phyloP scores from a whole-genome alignment of 2,888 invertebrate genomes.

The Conops quadrifasciatus region DNA sequence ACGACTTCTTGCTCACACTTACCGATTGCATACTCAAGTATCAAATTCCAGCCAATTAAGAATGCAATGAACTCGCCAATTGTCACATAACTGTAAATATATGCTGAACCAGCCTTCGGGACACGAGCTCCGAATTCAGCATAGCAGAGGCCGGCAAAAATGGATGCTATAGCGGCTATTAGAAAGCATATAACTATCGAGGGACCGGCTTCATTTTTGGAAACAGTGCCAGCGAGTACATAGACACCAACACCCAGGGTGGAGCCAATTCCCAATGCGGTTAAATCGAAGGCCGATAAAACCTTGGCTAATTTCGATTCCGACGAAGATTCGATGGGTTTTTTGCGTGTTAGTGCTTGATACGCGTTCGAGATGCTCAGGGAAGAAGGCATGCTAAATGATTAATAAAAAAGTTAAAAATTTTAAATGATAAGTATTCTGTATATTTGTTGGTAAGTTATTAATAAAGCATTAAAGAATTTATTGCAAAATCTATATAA shows the following conservation, averaged over 20 bases:
- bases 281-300: constrained; percentile 82
- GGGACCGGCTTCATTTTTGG: constrained; percentile 83
- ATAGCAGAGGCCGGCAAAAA: constrained; percentile 88
- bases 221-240: constrained; percentile 85
- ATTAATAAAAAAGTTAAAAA: neutral
- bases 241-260: constrained; percentile 92
- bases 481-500: neutral
- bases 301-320: constrained; percentile 73
- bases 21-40: constrained; percentile 88
- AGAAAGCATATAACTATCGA: constrained; percentile 86
- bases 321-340: constrained; percentile 61
- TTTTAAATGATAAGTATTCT: no score
- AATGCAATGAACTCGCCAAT: constrained; percentile 92
- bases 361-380: constrained; percentile 50
- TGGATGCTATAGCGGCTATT: constrained; percentile 89
- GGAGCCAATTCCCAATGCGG: constrained; percentile 82
- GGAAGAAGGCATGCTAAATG: constrained; percentile 52
- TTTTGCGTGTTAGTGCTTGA: constrained; percentile 63
- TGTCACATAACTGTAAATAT: constrained; percentile 92
- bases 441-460: neutral
- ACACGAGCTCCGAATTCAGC: constrained; percentile 91
- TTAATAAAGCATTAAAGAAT: neutral
- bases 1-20: constrained; percentile 45
- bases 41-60: constrained; percentile 92
- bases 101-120: constrained; percentile 91